phyloP scores from a whole-genome alignment of 2,888 invertebrate species.

The Drosophila colorata region DNA sequence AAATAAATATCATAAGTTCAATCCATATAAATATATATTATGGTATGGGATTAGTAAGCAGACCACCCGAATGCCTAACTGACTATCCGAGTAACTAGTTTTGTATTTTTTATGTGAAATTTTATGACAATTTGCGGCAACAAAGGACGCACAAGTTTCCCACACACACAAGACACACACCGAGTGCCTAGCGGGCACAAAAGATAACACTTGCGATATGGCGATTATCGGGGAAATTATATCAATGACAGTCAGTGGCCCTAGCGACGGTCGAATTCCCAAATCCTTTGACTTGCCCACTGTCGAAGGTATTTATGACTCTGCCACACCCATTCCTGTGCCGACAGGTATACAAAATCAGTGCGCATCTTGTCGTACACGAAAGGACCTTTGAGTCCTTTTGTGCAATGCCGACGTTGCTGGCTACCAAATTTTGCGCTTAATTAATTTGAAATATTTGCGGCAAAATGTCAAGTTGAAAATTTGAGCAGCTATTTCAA shows the following conservation, averaged over 20 bases:
- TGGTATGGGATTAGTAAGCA: not conserved
- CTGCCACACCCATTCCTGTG: conserved; percentile 57
- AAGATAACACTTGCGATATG: conserved; percentile 50
- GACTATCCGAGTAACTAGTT: conserved; percentile 26
- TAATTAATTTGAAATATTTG: conserved; percentile 76
- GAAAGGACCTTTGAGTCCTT: conserved; percentile 32
- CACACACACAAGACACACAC: conserved; percentile 39
- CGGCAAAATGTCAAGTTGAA: conserved; percentile 52
- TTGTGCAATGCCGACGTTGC: conserved; percentile 54
- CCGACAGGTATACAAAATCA: conserved; percentile 60
- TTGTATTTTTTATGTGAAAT: conserved; percentile 61
- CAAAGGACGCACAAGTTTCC: conserved; percentile 58
- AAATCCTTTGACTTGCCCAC: conserved; percentile 54
- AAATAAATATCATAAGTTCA: no score
- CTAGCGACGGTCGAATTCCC: conserved; percentile 2
- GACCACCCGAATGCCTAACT: conserved; percentile 54
- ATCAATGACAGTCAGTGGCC: conserved; percentile 52
- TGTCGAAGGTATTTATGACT: conserved; percentile 52
- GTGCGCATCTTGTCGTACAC: conserved; percentile 40
- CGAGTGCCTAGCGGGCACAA: conserved; percentile 6
- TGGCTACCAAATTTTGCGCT: conserved; percentile 69
- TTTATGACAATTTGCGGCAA: conserved; percentile 62
- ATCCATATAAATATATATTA: not conserved
- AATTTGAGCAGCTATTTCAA: conserved; percentile 45
- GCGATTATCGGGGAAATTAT: conserved; percentile 53